Evolutionary conservation across 2,888 invertebrate species (phyloP).

Genomic region (Acanthosepion pharaonis): DNA sequence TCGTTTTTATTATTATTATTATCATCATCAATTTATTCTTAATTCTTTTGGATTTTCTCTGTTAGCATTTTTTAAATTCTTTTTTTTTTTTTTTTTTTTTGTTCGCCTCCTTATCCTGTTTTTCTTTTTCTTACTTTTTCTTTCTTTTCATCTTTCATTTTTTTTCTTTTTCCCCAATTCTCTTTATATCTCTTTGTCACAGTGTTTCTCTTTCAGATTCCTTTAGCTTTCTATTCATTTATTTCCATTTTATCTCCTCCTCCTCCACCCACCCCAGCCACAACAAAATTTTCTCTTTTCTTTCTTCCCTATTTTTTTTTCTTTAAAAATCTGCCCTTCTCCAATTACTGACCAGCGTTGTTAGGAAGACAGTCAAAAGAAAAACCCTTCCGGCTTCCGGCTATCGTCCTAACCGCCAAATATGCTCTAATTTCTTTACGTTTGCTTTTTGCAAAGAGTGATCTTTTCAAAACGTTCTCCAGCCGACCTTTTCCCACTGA

Average conservation of each 20-base stretch:
- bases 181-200: not conserved
- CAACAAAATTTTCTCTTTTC: not conserved
- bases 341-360: not conserved
- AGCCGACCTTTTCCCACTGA: constrained; percentile 14
- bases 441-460: not conserved
- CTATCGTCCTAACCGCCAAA: constrained; percentile 21
- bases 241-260: not conserved
- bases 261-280: not conserved
- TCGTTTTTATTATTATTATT: not conserved
- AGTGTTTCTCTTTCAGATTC: not conserved
- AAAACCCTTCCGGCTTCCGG: constrained; percentile 11
- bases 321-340: not conserved
- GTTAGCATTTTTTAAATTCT: not conserved
- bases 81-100: not conserved
- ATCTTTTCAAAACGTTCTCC: not conserved
- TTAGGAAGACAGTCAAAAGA: not conserved
- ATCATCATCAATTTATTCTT: not conserved
- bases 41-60: not conserved
- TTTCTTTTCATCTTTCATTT: not conserved
- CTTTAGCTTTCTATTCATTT: not conserved
- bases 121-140: not conserved
- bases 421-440: constrained; percentile 6
- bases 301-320: not conserved
- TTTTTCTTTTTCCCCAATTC: not conserved
- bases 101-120: no score